phyloP scores from a whole-genome alignment of 1,140 invertebrate species.

The Bombus superbus region DNA sequence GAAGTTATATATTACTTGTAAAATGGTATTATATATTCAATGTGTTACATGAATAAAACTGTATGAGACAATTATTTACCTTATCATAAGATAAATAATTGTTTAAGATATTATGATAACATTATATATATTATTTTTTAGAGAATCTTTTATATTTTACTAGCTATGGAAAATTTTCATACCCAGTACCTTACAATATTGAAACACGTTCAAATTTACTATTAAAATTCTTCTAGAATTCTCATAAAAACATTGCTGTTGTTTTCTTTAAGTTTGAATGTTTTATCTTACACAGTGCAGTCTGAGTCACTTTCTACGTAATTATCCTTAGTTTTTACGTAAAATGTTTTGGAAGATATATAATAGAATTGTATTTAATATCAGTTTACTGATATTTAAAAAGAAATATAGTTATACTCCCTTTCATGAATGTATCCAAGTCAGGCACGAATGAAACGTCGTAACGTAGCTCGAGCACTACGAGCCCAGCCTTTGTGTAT shows the following conservation, averaged over 20 bases:
- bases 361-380: not conserved
- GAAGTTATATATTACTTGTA: slow-evolving; percentile 9
- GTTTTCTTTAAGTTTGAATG: not conserved
- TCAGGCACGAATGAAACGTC: slow-evolving; percentile 80
- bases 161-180: not conserved
- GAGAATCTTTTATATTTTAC: not conserved
- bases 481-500: slow-evolving; percentile 79
- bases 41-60: slow-evolving; percentile 43
- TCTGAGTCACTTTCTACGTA: slow-evolving; percentile 22
- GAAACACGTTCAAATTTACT: not conserved
- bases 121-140: not conserved
- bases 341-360: slow-evolving; percentile 38
- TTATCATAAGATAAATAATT: not conserved
- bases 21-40: slow-evolving; percentile 39
- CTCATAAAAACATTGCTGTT: slow-evolving; percentile 18
- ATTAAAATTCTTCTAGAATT: slow-evolving; percentile 8
- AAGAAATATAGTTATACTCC: slow-evolving; percentile 55
- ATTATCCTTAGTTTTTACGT: slow-evolving; percentile 5
- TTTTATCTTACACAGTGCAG: slow-evolving; percentile 40
- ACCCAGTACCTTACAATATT: slow-evolving; percentile 2
- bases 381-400: slow-evolving; percentile 28
- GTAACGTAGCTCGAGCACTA: slow-evolving; percentile 76
- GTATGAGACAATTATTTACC: slow-evolving; percentile 12
- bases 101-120: slow-evolving; percentile 2
- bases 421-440: slow-evolving; percentile 60